These are phyloP conservation scores for Chelon auratus DNA, from an alignment of 2,797 vertebrate species.

Conservation along the genomic window DNA sequence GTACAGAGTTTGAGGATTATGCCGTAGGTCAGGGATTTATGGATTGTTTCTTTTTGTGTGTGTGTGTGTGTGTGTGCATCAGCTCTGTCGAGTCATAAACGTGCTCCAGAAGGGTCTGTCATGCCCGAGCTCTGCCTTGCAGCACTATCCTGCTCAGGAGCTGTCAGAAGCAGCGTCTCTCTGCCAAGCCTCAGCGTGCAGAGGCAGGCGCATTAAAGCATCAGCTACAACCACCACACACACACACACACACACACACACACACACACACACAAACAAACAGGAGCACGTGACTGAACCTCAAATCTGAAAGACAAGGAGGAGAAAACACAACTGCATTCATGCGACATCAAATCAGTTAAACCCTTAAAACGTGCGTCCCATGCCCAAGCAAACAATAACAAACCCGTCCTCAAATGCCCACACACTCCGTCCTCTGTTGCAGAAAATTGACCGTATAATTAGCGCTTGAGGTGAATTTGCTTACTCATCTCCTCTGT, in stretches of 20 bases:
- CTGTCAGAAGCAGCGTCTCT: constrained; percentile 47
- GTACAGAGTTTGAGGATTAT: constrained; percentile 7
- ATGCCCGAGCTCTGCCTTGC: constrained; percentile 58
- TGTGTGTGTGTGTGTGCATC: background rate
- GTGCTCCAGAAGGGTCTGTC: constrained; percentile 64
- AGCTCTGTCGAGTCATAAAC: constrained; percentile 52
- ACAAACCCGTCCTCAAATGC: constrained; percentile 33
- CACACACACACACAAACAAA: constrained; percentile 26
- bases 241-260: constrained; percentile 23
- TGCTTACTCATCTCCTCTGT: constrained; percentile 73
- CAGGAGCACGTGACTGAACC: constrained; percentile 29
- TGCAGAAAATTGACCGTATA: constrained; percentile 61
- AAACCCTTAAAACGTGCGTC: constrained; percentile 10
- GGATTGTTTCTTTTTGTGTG: constrained; percentile 17
- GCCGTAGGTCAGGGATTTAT: constrained; percentile 42
- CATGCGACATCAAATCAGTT: constrained; percentile 18
- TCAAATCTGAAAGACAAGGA: background rate
- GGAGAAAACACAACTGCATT: constrained; percentile 12
- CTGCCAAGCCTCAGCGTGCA: constrained; percentile 66
- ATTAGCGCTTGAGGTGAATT: constrained; percentile 64
- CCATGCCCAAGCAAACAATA: constrained; percentile 45
- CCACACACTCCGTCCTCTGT: constrained; percentile 32
- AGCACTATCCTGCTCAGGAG: constrained; percentile 48
- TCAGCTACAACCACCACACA: constrained; percentile 37
- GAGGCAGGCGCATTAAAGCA: constrained; percentile 39